These are phyloP conservation scores for Sympetrum striolatum DNA, from an alignment of 2,888 invertebrate species.

Conservation along the genomic window DNA sequence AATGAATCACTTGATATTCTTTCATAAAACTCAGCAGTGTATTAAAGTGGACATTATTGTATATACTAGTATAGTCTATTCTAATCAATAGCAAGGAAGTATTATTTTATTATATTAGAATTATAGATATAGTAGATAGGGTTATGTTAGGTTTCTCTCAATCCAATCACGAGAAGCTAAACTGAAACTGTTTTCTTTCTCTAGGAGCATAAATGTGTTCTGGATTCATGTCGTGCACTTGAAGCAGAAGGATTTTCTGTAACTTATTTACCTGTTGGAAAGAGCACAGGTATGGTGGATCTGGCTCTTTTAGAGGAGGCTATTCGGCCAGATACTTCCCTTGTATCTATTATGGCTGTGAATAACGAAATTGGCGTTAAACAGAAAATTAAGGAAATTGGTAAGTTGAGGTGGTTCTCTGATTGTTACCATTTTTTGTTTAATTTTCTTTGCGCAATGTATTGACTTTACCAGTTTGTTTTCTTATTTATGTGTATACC, in stretches of 20 bases:
- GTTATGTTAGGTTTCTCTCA: too few species aligned
- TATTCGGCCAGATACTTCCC: conserved; percentile 86
- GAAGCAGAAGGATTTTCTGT: conserved; percentile 95
- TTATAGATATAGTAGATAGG: too few species aligned
- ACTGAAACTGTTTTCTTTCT: conserved; percentile 50
- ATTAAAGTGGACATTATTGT: too few species aligned
- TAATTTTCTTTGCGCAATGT: neutral
- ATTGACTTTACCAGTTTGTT: neutral
- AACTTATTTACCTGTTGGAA: conserved; percentile 91
- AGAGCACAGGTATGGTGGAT: conserved; percentile 80
- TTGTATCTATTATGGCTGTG: conserved; percentile 96
- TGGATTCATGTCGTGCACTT: conserved; percentile 94
- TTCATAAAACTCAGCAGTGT: too few species aligned
- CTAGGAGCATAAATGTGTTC: conserved; percentile 98
- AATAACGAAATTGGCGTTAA: conserved; percentile 99
- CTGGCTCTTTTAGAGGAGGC: conserved; percentile 80
- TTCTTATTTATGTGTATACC: neutral
- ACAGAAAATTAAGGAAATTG: conserved; percentile 93
- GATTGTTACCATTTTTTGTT: neutral
- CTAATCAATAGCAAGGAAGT: too few species aligned
- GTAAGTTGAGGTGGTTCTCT: conserved; percentile 57
- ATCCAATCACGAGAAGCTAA: conserved; percentile 27
- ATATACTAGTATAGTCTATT: too few species aligned
- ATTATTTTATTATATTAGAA: too few species aligned
- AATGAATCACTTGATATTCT: too few species aligned